A percentile compares a stretch with the other conserved stretches of the same genome.
These are phyloP conservation scores for Drosophila repletoides DNA, from an alignment of 1,140 invertebrate species.

Conservation along the genomic window DNA sequence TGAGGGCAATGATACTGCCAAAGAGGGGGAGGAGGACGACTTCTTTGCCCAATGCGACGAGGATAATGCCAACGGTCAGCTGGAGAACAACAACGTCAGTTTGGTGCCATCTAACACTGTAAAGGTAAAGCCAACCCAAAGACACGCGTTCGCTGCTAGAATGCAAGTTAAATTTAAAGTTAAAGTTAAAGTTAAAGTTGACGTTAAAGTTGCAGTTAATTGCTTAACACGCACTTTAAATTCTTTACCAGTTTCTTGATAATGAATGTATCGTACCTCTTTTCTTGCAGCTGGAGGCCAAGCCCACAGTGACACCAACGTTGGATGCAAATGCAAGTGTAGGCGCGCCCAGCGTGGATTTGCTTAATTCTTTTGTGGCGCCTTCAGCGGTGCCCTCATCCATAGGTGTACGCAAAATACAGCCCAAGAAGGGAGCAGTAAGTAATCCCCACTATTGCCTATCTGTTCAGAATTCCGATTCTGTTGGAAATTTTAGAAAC, in stretches of 20 bases:
- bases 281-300: constrained; percentile 51
- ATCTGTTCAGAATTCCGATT: too few relatives aligned
- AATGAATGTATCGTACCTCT: neutral
- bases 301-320: constrained; percentile 34
- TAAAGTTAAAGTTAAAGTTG: constrained; percentile 16
- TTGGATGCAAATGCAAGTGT: constrained; percentile 36
- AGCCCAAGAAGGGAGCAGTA: constrained; percentile 87
- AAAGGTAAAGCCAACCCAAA: constrained; percentile 31
- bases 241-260: neutral
- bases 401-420: constrained; percentile 87
- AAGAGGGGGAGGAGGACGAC: constrained; percentile 86
- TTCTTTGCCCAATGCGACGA: constrained; percentile 91
- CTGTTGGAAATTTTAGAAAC: too few relatives aligned
- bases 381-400: constrained; percentile 44
- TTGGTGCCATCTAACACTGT: constrained; percentile 1
- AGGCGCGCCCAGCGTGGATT: constrained; percentile 82
- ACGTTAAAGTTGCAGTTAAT: too few relatives aligned
- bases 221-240: neutral
- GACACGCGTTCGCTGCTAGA: constrained; percentile 26
- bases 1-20: constrained; percentile 64
- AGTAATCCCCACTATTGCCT: constrained; percentile 47
- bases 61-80: constrained; percentile 62
- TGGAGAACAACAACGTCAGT: constrained; percentile 64
- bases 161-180: constrained; percentile 8
- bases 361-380: constrained; percentile 68